Base-by-base conservation (phyloP, 2,888 invertebrate genomes). In the Siphlonurus alternatus region DNA sequence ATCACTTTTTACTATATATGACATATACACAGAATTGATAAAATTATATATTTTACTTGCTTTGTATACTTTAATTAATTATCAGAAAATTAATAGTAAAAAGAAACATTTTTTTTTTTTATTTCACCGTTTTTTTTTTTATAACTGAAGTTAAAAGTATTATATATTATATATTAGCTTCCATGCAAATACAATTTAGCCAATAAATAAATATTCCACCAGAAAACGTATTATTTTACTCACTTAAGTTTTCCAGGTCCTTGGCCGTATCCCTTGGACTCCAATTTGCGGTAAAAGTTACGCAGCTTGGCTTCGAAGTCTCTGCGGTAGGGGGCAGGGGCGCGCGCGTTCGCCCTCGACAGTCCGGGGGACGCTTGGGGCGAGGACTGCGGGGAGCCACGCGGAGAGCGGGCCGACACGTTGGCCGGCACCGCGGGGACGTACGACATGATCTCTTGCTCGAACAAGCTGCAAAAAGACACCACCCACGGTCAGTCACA, bases 381-480 rank as follows among this genome's bases (percentile, higher is more conserved):
- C 2, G 87, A 87, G 19, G 76, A 75, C 67, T 88, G 86, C 60
- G 84, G 83, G 65, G 84, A 85, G 62, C 78, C 79, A 65, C 81
- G 70, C 61, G 80, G 83, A 70, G 80, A 82, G 69, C 79, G 72
- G 24, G 74, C 75, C 23, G 61, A 7, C n/a, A 25, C 54, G 24
- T 74, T 61, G 75, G 68, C 53, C 66, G 68, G 69, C 69, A 81
- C 80, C 2, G 84, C 83, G 67, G 93, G 95, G 73, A 95, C 90
- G 79, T 94, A 95, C 71, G 93, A 93, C 95, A 96, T 94, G 74
- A 96, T 95, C 83, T 96, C 95, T 81, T 96, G 92, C 78, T 97
- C 96, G 81, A 96, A 95, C 72, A 95, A 85, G 82, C 96, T 96
- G 83, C 61, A 81, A 80, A 68, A 66, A 68, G 64, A 61, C 61